phyloP scores from a whole-genome alignment of 1,140 invertebrate genomes.

The Atta cephalotes region DNA sequence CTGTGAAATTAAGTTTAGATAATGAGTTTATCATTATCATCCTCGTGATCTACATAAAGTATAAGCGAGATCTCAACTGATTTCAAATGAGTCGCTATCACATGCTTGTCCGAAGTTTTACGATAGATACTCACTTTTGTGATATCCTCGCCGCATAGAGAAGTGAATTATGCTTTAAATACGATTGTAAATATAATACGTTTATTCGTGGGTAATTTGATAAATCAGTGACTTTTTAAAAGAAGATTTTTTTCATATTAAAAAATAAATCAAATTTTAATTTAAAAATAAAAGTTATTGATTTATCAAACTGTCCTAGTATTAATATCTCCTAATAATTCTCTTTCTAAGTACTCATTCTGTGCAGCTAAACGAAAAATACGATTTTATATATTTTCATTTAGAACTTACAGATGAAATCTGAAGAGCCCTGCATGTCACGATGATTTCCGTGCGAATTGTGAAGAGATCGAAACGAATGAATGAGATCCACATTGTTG shows the following conservation, averaged over 20 bases:
- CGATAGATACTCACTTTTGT: constrained; percentile 74
- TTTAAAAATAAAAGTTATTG: no score
- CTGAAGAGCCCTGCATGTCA: constrained; percentile 84
- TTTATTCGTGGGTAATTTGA: neutral
- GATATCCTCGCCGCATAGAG: constrained; percentile 72
- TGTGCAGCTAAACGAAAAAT: neutral
- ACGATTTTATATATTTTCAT: neutral
- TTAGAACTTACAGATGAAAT: constrained; percentile 85
- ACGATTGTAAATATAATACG: neutral
- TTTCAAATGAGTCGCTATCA: neutral
- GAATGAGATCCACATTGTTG: constrained; percentile 75
- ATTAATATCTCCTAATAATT: neutral
- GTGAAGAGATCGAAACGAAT: constrained; percentile 67
- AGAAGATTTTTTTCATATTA: no score
- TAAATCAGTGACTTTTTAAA: no score
- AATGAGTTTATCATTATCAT: neutral
- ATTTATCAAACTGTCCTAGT: neutral
- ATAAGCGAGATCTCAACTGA: neutral
- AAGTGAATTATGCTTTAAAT: constrained; percentile 39
- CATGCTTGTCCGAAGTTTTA: neutral
- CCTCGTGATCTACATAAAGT: neutral
- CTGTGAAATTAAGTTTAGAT: neutral
- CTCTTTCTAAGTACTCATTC: neutral
- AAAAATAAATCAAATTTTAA: no score
- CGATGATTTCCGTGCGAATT: constrained; percentile 73